Percentiles rank a stretch among this genome's conserved stretches.
Conservation (phyloP, 2,113 vertebrate species). For the Hippolais icterina region DNA sequence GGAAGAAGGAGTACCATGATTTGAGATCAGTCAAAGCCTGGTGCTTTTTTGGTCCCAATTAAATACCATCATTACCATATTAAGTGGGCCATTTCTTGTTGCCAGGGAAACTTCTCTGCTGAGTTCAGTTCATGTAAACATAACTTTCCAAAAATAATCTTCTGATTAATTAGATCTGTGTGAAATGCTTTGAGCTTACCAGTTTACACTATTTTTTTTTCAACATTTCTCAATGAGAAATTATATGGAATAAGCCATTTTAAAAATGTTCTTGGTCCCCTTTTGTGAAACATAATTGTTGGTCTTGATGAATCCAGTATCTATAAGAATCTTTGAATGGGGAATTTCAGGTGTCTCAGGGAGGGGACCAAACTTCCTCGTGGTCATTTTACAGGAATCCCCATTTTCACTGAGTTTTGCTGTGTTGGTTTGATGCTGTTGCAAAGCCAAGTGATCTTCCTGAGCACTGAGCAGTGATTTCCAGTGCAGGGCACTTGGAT, state of each 20-base stretch:
- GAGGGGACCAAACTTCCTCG: not conserved
- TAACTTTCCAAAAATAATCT: slow-evolving; percentile 63
- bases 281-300: not conserved
- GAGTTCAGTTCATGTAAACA: slow-evolving; percentile 54
- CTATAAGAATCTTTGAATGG: not conserved
- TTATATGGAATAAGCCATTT: not conserved
- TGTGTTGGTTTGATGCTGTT: not conserved
- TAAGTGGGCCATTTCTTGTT: slow-evolving; percentile 65
- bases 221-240: not conserved
- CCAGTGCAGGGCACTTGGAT: not conserved
- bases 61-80: slow-evolving; percentile 59
- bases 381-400: not conserved
- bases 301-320: not conserved
- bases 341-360: not conserved
- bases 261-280: not conserved
- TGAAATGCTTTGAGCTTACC: not conserved
- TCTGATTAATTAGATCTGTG: slow-evolving; percentile 53
- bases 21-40: slow-evolving; percentile 8
- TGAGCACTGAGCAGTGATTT: not conserved
- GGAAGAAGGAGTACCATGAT: not conserved
- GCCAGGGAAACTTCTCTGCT: slow-evolving; percentile 53
- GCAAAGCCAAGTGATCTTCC: not conserved
- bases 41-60: slow-evolving; percentile 10
- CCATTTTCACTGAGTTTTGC: not conserved
- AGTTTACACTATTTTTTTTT: not conserved